These are phyloP conservation scores for Mythimna vitellina DNA, from an alignment of 2,888 invertebrate genomes.

Conservation along the genomic window DNA sequence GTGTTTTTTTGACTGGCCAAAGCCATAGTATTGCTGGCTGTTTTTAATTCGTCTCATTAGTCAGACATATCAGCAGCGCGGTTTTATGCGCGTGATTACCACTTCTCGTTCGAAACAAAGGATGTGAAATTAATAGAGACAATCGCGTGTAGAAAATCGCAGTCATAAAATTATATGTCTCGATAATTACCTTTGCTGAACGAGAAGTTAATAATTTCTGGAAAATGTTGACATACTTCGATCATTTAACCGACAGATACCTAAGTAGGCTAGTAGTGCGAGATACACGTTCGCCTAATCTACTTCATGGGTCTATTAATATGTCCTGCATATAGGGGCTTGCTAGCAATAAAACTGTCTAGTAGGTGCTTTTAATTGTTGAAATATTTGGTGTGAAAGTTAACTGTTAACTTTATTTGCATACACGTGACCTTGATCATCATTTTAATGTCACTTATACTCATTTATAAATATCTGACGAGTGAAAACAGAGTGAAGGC, in stretches of 20 bases:
- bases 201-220: slow-evolving; percentile 4
- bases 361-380: slow-evolving; percentile 19
- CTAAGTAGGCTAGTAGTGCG: background rate
- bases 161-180: slow-evolving; percentile 26
- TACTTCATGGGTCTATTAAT: slow-evolving; percentile 16
- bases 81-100: slow-evolving; percentile 22
- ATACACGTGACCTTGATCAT: background rate
- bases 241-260: too few species aligned
- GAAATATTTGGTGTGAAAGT: slow-evolving; percentile 21
- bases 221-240: slow-evolving; percentile 11
- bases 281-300: background rate
- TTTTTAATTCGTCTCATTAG: slow-evolving; percentile 22
- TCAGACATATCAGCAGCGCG: background rate
- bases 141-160: slow-evolving; percentile 53
- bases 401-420: slow-evolving; percentile 3
- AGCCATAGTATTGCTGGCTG: slow-evolving; percentile 4
- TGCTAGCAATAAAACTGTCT: slow-evolving; percentile 6
- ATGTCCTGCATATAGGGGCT: slow-evolving; percentile 5
- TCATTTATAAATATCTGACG: background rate
- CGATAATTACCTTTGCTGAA: slow-evolving; percentile 25
- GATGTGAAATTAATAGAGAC: slow-evolving; percentile 63
- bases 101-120: slow-evolving; percentile 62
- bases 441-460: background rate
- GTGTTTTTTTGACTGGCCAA: slow-evolving; percentile 1
- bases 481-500: too few species aligned